These are phyloP conservation scores for Triplophysa rosa DNA, from an alignment of 2,113 vertebrate genomes.

Conservation along the genomic window DNA sequence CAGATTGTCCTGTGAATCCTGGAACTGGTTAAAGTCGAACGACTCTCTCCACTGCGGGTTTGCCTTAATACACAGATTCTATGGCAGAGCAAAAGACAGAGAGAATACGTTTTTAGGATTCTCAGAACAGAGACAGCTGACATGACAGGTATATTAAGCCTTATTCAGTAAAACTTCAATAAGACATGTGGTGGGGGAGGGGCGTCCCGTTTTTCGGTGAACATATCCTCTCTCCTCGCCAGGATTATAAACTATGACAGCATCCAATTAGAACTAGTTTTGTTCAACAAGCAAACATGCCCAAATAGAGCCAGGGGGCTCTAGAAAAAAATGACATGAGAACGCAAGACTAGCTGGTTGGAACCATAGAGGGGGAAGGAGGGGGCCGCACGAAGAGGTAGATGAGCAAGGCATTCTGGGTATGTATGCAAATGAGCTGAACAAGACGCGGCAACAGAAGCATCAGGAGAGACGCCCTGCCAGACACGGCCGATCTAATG, in stretches of 20 bases:
- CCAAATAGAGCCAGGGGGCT: slow-evolving; percentile 72
- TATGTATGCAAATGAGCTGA: slow-evolving; percentile 76
- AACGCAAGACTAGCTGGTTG: slow-evolving; percentile 67
- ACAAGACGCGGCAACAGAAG: slow-evolving; percentile 51
- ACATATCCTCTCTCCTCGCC: slow-evolving; percentile 63
- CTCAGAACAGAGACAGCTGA: slow-evolving; percentile 60
- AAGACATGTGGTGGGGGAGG: slow-evolving; percentile 58
- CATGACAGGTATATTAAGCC: slow-evolving; percentile 70
- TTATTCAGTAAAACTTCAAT: slow-evolving; percentile 60
- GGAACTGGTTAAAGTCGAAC: slow-evolving; percentile 98
- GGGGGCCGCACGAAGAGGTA: slow-evolving; percentile 57
- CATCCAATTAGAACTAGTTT: slow-evolving; percentile 80
- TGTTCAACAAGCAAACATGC: slow-evolving; percentile 79
- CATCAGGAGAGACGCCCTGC: slow-evolving; percentile 60
- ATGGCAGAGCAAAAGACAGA: slow-evolving; percentile 61
- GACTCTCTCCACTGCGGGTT: slow-evolving; percentile 97
- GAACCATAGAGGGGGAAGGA: slow-evolving; percentile 62
- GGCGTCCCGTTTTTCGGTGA: slow-evolving; percentile 30
- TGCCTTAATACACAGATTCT: slow-evolving; percentile 93
- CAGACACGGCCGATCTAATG: slow-evolving; percentile 73
- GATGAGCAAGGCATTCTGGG: slow-evolving; percentile 75
- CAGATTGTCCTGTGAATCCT: slow-evolving; percentile 90
- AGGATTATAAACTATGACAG: slow-evolving; percentile 78
- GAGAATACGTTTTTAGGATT: slow-evolving; percentile 57
- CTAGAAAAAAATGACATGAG: slow-evolving; percentile 70